Percentiles rank a stretch among this genome's conserved stretches.
phyloP scores from a whole-genome alignment of 2,888 invertebrate species.

The Cremastinae sp. region DNA sequence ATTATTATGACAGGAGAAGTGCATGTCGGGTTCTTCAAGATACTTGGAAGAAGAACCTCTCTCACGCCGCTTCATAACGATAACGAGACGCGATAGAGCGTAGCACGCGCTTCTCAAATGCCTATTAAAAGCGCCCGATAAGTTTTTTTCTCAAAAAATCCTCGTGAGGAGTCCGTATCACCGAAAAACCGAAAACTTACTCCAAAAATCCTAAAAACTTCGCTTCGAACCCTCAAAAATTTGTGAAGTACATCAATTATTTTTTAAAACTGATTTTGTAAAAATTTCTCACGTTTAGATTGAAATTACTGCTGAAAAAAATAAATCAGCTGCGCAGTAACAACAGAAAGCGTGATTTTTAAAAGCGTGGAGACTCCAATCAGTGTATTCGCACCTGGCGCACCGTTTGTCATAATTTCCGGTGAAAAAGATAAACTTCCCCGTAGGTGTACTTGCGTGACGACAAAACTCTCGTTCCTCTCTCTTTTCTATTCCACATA shows the following conservation, averaged over 20 bases:
- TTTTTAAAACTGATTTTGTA: too few species aligned
- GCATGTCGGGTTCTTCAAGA: constrained; percentile 31
- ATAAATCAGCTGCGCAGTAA: constrained; percentile 6
- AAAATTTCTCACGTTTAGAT: not conserved
- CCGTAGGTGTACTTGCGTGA: constrained; percentile 17
- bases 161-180: too few species aligned
- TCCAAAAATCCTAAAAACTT: too few species aligned
- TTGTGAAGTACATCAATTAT: too few species aligned
- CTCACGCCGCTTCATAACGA: constrained; percentile 24
- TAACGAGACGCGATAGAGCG: constrained; percentile 46
- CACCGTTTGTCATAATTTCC: constrained; percentile 29
- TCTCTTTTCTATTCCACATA: not conserved
- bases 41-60: constrained; percentile 41
- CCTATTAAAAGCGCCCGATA: constrained; percentile 31
- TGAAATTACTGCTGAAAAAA: not conserved
- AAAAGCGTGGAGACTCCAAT: not conserved
- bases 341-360: not conserved
- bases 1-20: constrained; percentile 63
- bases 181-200: too few species aligned
- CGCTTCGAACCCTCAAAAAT: too few species aligned
- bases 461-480: not conserved
- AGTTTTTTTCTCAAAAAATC: too few species aligned
- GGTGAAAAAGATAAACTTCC: constrained; percentile 4
- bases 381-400: constrained; percentile 6
- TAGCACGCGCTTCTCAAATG: constrained; percentile 43